These are phyloP conservation scores for Pyrocephalus nanus DNA, from an alignment of 2,797 vertebrate species.

Conservation along the genomic window DNA sequence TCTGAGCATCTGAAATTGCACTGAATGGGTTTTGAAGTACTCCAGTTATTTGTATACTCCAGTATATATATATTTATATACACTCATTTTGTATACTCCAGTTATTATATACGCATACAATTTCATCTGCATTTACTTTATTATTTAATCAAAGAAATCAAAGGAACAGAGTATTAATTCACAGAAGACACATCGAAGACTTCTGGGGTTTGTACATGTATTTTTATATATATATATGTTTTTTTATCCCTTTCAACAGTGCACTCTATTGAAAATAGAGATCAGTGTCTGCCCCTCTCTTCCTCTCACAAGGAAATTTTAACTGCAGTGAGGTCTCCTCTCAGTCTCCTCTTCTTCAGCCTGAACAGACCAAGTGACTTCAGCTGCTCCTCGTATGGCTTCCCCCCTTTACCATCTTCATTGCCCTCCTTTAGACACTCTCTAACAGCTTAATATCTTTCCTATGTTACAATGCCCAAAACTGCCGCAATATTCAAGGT, in stretches of 20 bases:
- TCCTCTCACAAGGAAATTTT: neutral
- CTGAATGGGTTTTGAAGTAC: neutral
- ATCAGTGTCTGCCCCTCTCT: neutral
- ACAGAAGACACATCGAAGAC: neutral
- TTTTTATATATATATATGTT: neutral
- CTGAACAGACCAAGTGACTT: neutral
- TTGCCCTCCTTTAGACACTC: too few species aligned
- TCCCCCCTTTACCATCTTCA: neutral
- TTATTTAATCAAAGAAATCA: neutral
- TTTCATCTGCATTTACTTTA: neutral
- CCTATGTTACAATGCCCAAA: neutral
- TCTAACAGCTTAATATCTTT: neutral
- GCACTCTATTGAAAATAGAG: neutral
- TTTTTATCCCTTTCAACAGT: neutral
- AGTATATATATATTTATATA: neutral
- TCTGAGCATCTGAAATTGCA: neutral
- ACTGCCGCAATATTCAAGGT: neutral
- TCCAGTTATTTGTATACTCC: neutral
- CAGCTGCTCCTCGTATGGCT: neutral
- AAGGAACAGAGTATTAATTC: neutral
- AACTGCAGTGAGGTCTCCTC: neutral
- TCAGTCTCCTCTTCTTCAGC: neutral
- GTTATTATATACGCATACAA: neutral
- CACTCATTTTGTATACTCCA: neutral
- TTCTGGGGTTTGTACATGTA: neutral